Percentiles rank a stretch among this genome's conserved stretches.
Evolutionary conservation across 2,888 invertebrate genomes (phyloP).

Genomic region (Thyatira batis): DNA sequence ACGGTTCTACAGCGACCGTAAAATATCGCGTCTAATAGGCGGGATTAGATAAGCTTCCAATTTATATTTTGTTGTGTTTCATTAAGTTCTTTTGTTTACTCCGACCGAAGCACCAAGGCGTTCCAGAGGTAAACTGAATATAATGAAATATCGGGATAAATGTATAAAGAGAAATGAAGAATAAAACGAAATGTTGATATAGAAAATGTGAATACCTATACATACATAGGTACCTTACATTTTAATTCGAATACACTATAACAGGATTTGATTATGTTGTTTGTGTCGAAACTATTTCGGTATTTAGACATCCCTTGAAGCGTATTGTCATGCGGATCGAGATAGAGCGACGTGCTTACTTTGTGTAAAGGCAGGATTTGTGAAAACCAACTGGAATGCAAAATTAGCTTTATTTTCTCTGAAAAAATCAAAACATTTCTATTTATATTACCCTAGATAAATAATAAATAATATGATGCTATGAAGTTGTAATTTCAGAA

Average conservation of each 20-base stretch:
- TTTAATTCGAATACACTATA: constrained; percentile 6
- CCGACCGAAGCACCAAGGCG: constrained; percentile 18
- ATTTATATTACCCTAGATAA: background rate
- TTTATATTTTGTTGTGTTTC: constrained; percentile 39
- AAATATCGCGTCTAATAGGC: constrained; percentile 34
- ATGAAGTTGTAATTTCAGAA: no score
- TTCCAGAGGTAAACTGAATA: background rate
- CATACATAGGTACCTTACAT: no score
- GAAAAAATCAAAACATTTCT: background rate
- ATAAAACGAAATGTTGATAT: background rate
- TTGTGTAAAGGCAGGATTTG: constrained; percentile 4
- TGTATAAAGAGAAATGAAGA: no score
- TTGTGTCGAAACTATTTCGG: constrained; percentile 20
- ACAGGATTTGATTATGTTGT: constrained; percentile 6
- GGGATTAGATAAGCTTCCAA: constrained; percentile 41
- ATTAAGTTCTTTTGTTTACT: constrained; percentile 37
- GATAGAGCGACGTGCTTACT: constrained; percentile 21
- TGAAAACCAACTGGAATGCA: constrained; percentile 3
- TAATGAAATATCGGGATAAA: background rate
- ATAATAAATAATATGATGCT: no score
- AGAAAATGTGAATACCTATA: no score
- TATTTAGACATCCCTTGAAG: constrained; percentile 33
- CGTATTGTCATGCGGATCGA: constrained; percentile 36
- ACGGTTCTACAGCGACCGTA: constrained; percentile 13
- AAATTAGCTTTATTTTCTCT: background rate